phyloP scores from a whole-genome alignment of 2,888 invertebrate species.

The Diplolepis rosae region DNA sequence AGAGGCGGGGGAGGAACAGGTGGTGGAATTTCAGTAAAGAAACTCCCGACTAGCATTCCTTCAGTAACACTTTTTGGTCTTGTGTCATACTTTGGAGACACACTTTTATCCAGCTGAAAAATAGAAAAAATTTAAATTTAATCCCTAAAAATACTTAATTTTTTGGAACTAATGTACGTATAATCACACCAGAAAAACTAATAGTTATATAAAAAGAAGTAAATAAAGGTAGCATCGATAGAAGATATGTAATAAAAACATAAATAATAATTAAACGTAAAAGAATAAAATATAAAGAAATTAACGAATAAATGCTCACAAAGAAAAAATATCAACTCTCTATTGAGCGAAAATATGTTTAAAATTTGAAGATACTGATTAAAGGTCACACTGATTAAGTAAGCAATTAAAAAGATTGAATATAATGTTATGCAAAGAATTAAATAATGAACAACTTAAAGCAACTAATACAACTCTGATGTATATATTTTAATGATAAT shows the following conservation, averaged over 20 bases:
- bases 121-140: slow-evolving; percentile 8
- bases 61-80: slow-evolving; percentile 70
- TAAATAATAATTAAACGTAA: background rate
- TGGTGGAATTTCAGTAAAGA: slow-evolving; percentile 76
- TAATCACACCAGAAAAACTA: background rate
- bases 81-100: slow-evolving; percentile 59
- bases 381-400: background rate
- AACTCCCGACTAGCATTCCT: slow-evolving; percentile 66
- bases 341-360: no score
- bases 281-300: background rate
- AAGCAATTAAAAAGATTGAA: no score
- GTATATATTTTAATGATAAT: no score
- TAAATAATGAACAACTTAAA: background rate
- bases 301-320: background rate
- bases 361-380: background rate
- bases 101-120: slow-evolving; percentile 66
- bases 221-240: background rate
- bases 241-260: background rate
- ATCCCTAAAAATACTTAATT: background rate
- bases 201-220: background rate
- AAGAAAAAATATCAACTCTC: background rate
- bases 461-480: background rate
- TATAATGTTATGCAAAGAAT: no score
- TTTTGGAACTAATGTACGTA: slow-evolving; percentile 30
- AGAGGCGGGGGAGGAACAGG: slow-evolving; percentile 81